These are phyloP conservation scores for Cichladusa arquata DNA, from an alignment of 2,113 vertebrate genomes.

Conservation along the genomic window DNA sequence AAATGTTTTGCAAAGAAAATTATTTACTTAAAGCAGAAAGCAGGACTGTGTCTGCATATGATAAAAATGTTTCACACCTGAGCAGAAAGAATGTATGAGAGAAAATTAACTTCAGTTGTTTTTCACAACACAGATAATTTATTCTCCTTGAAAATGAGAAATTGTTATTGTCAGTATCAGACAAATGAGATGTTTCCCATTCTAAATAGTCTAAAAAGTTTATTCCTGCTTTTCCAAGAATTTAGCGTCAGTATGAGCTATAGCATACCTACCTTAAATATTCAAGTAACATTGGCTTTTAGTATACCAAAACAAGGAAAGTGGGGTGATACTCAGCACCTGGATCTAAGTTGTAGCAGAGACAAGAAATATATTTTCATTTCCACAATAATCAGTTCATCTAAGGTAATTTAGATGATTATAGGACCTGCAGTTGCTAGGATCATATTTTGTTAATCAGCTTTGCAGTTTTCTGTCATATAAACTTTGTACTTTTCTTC, in stretches of 20 bases:
- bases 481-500: not conserved
- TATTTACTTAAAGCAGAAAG: not conserved
- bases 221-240: not conserved
- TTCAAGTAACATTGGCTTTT: not conserved
- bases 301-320: not conserved
- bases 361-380: not conserved
- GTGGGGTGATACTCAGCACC: not conserved
- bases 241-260: not conserved
- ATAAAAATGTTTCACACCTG: not conserved
- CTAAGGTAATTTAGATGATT: not conserved
- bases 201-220: not conserved
- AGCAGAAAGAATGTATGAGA: not conserved
- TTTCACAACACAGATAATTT: not conserved
- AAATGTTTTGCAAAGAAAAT: not conserved
- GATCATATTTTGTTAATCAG: not conserved
- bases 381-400: not conserved
- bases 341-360: not conserved
- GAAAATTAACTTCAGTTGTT: not conserved
- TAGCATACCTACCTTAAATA: not conserved
- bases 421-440: not conserved
- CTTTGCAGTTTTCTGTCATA: not conserved
- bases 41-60: not conserved
- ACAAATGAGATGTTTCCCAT: not conserved
- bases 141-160: not conserved
- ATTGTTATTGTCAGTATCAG: not conserved